These are phyloP conservation scores for Drosophila pachea DNA, from an alignment of 1,140 invertebrate species.

Conservation along the genomic window DNA sequence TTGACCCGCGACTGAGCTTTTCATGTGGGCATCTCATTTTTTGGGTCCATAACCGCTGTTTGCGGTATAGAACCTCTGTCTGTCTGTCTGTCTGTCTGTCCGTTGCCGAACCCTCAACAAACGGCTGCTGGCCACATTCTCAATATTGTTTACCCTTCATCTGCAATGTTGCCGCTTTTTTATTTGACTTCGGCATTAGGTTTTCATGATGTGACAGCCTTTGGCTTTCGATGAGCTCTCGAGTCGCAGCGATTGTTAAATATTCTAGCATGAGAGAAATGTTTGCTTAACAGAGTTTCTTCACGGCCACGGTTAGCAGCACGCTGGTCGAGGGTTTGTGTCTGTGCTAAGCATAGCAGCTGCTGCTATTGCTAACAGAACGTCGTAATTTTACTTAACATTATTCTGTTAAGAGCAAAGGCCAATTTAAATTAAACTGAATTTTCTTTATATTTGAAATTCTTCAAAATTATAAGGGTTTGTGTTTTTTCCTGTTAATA, in stretches of 20 bases:
- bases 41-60: conserved; percentile 1
- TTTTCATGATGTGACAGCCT: conserved; percentile 38
- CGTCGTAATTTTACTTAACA: neutral
- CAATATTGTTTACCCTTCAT: conserved; percentile 9
- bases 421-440: neutral
- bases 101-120: conserved; percentile 20
- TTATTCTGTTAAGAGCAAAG: conserved; percentile 1
- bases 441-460: neutral
- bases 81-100: conserved; percentile 4
- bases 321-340: conserved; percentile 26
- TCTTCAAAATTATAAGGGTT: neutral
- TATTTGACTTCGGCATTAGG: conserved; percentile 59
- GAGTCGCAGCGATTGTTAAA: neutral
- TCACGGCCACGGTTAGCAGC: neutral
- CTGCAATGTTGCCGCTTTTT: conserved; percentile 41
- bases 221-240: conserved; percentile 6
- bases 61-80: conserved; percentile 10
- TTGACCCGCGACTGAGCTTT: neutral
- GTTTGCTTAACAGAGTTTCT: neutral
- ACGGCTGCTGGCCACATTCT: conserved; percentile 14
- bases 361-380: conserved; percentile 1
- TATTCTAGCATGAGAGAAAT: neutral
- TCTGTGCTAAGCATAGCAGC: conserved; percentile 28
- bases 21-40: conserved; percentile 8
- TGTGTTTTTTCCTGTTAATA: too few relatives aligned